Evolutionary conservation across 2,113 vertebrate genomes (phyloP).

Genomic region (Lophochroa leadbeateri): DNA sequence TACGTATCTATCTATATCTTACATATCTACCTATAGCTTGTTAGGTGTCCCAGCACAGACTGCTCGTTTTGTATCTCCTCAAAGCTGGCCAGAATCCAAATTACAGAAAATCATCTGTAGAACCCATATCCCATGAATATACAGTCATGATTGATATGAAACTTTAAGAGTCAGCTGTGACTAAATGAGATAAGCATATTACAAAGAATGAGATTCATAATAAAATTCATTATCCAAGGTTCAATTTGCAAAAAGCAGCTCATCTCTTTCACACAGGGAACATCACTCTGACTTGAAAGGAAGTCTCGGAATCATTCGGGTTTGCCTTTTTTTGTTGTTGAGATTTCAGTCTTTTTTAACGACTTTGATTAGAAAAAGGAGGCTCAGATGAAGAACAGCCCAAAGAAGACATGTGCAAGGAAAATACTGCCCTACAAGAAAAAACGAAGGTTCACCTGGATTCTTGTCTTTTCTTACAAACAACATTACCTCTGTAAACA

Average conservation of each 20-base stretch:
- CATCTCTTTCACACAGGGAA: background rate
- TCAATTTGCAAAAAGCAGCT: background rate
- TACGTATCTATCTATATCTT: background rate
- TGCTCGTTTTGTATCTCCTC: background rate
- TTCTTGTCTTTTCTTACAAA: background rate
- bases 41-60: background rate
- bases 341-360: background rate
- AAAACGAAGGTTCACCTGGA: background rate
- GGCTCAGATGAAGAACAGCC: background rate
- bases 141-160: background rate
- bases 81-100: background rate
- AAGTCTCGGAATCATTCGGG: background rate
- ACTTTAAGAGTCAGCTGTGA: background rate
- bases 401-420: fast-evolving
- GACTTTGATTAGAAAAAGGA: background rate
- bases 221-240: background rate
- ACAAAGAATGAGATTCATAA: background rate
- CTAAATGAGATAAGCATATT: slow-evolving; percentile 1
- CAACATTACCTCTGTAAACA: background rate
- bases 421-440: background rate
- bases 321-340: background rate
- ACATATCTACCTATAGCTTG: background rate
- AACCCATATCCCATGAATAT: background rate
- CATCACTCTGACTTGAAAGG: background rate
- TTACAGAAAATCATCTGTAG: background rate